These are phyloP conservation scores for Proisotoma minuta DNA, from an alignment of 2,888 invertebrate species.

Conservation along the genomic window DNA sequence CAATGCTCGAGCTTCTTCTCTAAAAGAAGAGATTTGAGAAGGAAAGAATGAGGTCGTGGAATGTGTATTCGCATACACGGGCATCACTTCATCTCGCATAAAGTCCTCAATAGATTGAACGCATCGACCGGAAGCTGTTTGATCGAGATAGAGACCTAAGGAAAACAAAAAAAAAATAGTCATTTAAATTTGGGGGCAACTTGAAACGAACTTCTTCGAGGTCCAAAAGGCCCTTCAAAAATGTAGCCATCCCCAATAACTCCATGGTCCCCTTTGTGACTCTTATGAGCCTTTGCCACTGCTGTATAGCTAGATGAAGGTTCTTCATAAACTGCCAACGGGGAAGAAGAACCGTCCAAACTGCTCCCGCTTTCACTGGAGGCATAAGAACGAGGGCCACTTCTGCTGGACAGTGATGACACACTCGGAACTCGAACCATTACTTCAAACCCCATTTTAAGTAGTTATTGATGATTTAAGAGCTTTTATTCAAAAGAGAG, in stretches of 20 bases:
- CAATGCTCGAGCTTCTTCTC: slow-evolving; percentile 74
- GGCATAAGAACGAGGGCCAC: too few relatives aligned
- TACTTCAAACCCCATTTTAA: too few relatives aligned
- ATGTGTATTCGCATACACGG: slow-evolving; percentile 76
- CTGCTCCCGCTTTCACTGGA: too few relatives aligned
- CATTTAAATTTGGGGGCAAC: background rate
- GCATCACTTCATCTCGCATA: slow-evolving; percentile 69
- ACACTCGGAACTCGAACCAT: too few relatives aligned
- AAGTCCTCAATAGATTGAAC: slow-evolving; percentile 80
- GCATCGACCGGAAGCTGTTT: slow-evolving; percentile 76
- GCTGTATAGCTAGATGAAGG: too few relatives aligned
- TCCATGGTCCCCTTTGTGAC: background rate
- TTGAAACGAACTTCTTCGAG: slow-evolving; percentile 24
- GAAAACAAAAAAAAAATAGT: slow-evolving; percentile 6
- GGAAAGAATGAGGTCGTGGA: slow-evolving; percentile 77
- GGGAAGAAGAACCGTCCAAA: too few relatives aligned
- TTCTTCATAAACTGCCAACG: too few relatives aligned
- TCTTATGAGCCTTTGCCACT: too few relatives aligned
- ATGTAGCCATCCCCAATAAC: slow-evolving; percentile 20
- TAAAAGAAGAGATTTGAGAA: slow-evolving; percentile 61
- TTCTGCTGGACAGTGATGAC: too few relatives aligned
- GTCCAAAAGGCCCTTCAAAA: slow-evolving; percentile 38
- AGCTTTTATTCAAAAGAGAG: too few relatives aligned
- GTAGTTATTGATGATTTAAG: too few relatives aligned
- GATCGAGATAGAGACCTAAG: slow-evolving; percentile 78